Percentiles rank a stretch among this genome's conserved stretches.
These are phyloP conservation scores for Mungos mungo DNA, from an alignment of 2,113 vertebrate genomes.

Conservation along the genomic window DNA sequence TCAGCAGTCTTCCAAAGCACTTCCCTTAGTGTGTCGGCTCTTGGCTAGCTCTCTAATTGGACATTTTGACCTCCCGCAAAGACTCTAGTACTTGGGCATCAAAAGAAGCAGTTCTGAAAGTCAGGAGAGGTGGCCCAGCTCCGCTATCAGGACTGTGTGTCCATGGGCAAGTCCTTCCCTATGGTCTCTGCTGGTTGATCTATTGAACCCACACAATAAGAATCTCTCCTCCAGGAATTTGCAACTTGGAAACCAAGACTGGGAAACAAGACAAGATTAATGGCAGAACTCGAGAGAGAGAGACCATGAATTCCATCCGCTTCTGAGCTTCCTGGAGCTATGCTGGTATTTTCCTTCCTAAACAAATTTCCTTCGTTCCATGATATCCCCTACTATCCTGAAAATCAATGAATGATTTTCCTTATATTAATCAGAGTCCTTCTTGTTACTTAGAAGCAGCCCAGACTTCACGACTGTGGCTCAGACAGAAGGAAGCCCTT, in stretches of 20 bases:
- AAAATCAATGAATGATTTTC: background rate
- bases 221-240: background rate
- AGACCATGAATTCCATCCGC: background rate
- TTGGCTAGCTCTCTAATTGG: background rate
- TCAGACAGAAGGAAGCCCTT: background rate
- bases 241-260: background rate
- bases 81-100: rapidly evolving
- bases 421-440: background rate
- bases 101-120: background rate
- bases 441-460: background rate
- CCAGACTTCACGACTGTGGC: background rate
- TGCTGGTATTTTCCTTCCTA: background rate
- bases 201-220: background rate
- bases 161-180: background rate
- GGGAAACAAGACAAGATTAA: background rate
- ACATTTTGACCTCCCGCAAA: background rate
- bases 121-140: background rate
- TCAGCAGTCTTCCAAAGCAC: background rate
- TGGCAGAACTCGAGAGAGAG: background rate
- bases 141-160: background rate
- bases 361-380: background rate
- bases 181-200: background rate
- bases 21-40: background rate
- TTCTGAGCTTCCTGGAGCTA: background rate
- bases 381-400: background rate